phyloP scores from a whole-genome alignment of 2,113 vertebrate species.

The Hepsetus odoe region DNA sequence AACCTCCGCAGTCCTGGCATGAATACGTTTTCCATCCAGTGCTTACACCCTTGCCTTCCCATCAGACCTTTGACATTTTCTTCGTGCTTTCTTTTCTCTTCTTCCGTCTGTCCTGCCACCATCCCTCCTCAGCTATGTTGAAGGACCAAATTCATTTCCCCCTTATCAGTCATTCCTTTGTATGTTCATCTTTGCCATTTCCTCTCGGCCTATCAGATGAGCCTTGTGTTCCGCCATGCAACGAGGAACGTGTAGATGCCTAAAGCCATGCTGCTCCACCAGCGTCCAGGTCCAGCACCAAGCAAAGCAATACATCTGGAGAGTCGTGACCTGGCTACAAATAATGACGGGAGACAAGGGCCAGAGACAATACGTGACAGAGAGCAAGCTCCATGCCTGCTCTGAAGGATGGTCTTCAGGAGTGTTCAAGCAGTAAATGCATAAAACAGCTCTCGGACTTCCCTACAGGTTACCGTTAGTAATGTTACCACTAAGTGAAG shows the following conservation, averaged over 20 bases:
- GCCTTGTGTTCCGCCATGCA: not conserved
- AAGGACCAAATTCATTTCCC: not conserved
- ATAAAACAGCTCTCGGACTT: no score
- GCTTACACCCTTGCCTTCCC: no score
- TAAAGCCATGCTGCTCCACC: not conserved
- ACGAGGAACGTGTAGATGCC: not conserved
- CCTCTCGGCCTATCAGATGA: not conserved
- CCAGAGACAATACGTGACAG: not conserved
- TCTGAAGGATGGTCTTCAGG: no score
- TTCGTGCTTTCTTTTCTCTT: no score
- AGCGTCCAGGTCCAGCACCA: not conserved
- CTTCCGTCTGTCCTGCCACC: not conserved
- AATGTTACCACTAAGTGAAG: no score
- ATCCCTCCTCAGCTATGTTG: not conserved
- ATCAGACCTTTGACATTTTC: no score
- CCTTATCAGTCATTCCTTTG: not conserved
- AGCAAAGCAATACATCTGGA: not conserved
- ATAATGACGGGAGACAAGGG: not conserved
- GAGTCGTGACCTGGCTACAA: not conserved
- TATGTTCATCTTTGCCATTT: slow-evolving; percentile 28
- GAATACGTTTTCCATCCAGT: no score
- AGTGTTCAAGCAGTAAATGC: no score
- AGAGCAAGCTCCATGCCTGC: not conserved
- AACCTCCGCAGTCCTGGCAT: no score
- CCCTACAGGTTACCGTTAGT: no score